A percentile compares a stretch with the other conserved stretches of the same genome.
phyloP scores from a whole-genome alignment of 2,888 invertebrate species.

The Brachycybe producta region DNA sequence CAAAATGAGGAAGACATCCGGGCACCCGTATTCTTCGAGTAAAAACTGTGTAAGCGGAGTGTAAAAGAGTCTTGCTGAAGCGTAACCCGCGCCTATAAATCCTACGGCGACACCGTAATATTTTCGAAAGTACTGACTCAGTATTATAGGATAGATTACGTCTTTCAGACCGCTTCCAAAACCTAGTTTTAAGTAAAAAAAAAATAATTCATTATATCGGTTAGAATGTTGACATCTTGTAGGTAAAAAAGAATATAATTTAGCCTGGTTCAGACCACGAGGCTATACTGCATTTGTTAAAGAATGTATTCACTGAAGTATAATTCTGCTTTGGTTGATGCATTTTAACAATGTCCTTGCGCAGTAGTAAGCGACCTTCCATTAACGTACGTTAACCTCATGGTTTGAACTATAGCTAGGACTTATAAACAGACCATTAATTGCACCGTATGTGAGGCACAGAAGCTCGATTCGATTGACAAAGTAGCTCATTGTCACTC shows the following conservation, averaged over 20 bases:
- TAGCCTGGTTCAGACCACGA: too few species aligned
- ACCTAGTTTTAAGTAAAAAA: too few species aligned
- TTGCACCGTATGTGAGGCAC: constrained; percentile 4
- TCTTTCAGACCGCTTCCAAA: constrained; percentile 1
- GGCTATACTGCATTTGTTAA: too few species aligned
- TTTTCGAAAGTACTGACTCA: constrained; percentile 13
- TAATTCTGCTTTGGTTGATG: too few species aligned
- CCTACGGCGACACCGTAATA: constrained; percentile 11
- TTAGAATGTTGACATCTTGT: too few species aligned
- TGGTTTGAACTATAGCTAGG: too few species aligned
- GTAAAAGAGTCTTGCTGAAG: constrained; percentile 37
- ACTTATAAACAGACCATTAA: constrained; percentile 2
- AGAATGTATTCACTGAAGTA: too few species aligned
- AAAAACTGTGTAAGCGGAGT: constrained; percentile 26
- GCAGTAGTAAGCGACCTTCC: too few species aligned
- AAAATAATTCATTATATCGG: too few species aligned
- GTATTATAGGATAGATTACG: background rate
- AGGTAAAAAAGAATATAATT: background rate
- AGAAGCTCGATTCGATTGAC: background rate
- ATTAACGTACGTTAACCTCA: too few species aligned
- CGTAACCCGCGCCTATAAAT: constrained; percentile 4
- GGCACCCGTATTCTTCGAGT: constrained; percentile 20
- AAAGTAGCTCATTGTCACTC: constrained; percentile 8
- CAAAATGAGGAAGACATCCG: constrained; percentile 7
- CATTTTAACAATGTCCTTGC: too few species aligned